Evolutionary conservation across 2,113 vertebrate species (phyloP).

Genomic region (Bos taurus): ARS-UCD2.0 NC_037331.1:62049501-62050000

Average conservation of each 20-base stretch:
- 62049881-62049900: neutral
- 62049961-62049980: neutral
- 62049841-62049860: neutral
- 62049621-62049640: neutral
- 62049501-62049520: neutral
- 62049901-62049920: neutral
- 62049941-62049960: neutral
- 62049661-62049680: neutral
- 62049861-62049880: neutral
- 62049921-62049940: neutral
- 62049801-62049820: neutral
- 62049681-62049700: neutral
- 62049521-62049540: neutral
- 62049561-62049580: neutral
- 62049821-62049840: neutral
- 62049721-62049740: rapidly evolving
- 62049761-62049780: neutral
- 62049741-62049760: neutral
- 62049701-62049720: neutral
- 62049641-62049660: neutral
- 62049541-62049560: neutral
- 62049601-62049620: neutral
- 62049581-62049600: neutral
- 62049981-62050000: neutral
- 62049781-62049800: neutral